Evolutionary conservation across 1,140 invertebrate species (phyloP).

Genomic region (Pogonomyrmex barbatus): DNA sequence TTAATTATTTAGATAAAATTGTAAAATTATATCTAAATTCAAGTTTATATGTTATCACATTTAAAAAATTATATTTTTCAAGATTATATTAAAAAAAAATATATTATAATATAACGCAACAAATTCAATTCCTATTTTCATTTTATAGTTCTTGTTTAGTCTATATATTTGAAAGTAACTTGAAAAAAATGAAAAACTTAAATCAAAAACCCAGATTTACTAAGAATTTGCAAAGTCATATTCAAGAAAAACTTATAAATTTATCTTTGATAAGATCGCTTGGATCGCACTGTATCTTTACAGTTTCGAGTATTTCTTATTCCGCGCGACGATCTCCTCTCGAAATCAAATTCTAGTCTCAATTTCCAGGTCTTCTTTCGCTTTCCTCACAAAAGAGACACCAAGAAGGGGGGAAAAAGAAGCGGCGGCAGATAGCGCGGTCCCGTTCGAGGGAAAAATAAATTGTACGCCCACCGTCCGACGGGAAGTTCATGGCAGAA

Average conservation of each 20-base stretch:
- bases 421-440: conserved; percentile 50
- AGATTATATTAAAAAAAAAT: not conserved
- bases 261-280: conserved; percentile 9
- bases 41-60: not conserved
- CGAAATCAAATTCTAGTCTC: conserved; percentile 74
- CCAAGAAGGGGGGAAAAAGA: conserved; percentile 20
- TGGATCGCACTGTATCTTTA: conserved; percentile 8
- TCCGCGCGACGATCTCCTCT: conserved; percentile 50
- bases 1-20: too few relatives aligned
- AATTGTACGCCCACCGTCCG: conserved; percentile 65
- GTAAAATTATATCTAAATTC: not conserved
- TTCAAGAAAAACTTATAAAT: not conserved
- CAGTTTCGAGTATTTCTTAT: conserved; percentile 51
- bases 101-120: not conserved
- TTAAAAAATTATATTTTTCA: conserved; percentile 14
- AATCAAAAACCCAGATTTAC: not conserved
- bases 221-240: not conserved
- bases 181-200: not conserved
- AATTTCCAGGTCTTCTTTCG: conserved; percentile 63
- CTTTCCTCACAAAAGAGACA: conserved; percentile 33
- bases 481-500: conserved; percentile 65
- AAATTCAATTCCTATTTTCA: not conserved
- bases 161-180: not conserved
- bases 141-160: not conserved
- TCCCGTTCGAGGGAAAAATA: conserved; percentile 59